Conservation (phyloP, 1,140 invertebrate genomes). For the Bursaphelenchus mucronatus region DNA sequence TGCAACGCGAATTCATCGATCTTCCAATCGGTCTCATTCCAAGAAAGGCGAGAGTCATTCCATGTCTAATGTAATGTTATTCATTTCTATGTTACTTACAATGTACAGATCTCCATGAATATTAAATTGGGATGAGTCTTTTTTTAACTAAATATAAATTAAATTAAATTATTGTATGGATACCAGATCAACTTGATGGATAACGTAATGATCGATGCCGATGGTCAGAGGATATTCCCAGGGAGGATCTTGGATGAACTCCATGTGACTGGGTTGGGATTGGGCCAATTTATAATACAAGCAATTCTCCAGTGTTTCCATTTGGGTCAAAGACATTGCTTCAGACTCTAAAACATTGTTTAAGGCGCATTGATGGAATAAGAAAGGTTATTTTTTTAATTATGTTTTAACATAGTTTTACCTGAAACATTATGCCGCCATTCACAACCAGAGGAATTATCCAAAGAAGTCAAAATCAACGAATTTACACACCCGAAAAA, state of each 20-base stretch:
- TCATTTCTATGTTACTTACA: conserved; percentile 27
- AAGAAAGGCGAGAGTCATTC: conserved; percentile 47
- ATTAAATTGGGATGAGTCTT: conserved; percentile 51
- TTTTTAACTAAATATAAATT: conserved; percentile 35
- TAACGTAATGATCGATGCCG: conserved; percentile 39
- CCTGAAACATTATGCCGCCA: conserved; percentile 19
- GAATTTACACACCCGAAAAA: too few relatives aligned
- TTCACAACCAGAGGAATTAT: neutral
- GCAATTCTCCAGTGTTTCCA: conserved; percentile 46
- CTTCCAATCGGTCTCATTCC: conserved; percentile 47
- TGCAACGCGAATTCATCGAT: conserved; percentile 37
- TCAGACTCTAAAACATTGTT: conserved; percentile 27
- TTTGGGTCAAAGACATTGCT: conserved; percentile 23
- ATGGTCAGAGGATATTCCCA: conserved; percentile 43
- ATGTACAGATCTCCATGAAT: conserved; percentile 51
- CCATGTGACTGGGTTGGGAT: conserved; percentile 21
- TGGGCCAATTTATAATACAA: conserved; percentile 48
- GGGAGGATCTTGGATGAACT: conserved; percentile 36
- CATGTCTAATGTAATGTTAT: conserved; percentile 38
- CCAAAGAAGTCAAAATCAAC: too few relatives aligned
- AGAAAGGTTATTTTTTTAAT: neutral
- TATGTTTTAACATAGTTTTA: conserved; percentile 1
- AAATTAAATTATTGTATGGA: neutral
- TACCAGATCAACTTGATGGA: conserved; percentile 48
- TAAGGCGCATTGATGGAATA: neutral